Conservation (phyloP, 2,113 vertebrate genomes). For the Machaerirhynchus nigripectus region DNA sequence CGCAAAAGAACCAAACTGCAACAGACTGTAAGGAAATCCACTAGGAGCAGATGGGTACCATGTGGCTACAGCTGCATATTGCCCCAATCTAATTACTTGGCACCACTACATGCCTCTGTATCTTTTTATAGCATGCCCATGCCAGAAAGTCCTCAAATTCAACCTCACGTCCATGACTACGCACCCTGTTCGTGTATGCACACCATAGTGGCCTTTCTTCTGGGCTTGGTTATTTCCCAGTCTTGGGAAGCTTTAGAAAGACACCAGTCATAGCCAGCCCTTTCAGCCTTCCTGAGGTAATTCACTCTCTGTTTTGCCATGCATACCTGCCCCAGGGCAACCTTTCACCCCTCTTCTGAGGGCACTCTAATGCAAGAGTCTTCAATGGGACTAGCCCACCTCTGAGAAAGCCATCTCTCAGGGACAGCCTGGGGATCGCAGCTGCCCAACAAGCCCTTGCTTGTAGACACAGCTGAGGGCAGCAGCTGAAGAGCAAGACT, state of each 20-base stretch:
- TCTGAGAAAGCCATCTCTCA: background rate
- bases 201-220: background rate
- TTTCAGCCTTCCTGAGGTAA: background rate
- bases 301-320: fast-evolving
- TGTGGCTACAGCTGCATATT: fast-evolving
- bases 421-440: background rate
- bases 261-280: background rate
- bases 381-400: background rate
- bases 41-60: background rate
- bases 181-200: fast-evolving
- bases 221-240: background rate
- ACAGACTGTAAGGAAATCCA: background rate
- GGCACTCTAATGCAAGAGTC: background rate
- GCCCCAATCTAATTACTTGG: background rate
- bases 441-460: background rate
- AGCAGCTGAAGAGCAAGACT: background rate
- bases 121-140: background rate
- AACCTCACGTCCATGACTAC: background rate
- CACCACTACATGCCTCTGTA: fast-evolving
- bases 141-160: background rate
- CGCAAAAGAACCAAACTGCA: background rate
- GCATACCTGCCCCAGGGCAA: background rate
- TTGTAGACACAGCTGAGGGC: fast-evolving
- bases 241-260: background rate
- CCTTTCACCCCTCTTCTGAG: background rate